Base-by-base conservation (phyloP, 92 coral and sea anemone species). In the Phenganax marumi region DNA sequence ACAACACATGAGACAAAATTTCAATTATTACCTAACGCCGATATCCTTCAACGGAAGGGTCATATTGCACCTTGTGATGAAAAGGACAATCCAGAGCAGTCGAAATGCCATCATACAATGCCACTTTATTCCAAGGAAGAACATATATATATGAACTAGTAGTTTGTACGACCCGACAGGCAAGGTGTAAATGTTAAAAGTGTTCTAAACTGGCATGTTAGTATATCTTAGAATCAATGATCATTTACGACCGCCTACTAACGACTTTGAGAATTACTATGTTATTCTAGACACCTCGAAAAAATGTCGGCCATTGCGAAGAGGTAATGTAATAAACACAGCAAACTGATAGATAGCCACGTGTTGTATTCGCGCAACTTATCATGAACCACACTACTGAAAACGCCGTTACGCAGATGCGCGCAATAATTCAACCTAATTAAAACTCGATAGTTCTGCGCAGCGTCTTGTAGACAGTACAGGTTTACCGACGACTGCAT, bases 31-130 rank as follows among this genome's bases (percentile, higher is more conserved):
- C 49, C 83, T 78, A 78, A 78, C 63, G 83, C 83, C 73, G 73
- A 61, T 78, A 78, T 78, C 83, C 83, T 78, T 78, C 83, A 78
- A 25, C 83, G 83, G 83, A 78, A 63, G 83, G 12, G 83, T 78
- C 83, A 78, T 78, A 78, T 78, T 78, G 72, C 83, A 78, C 57
- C 54, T 60, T 77, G 83, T 78, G 83, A 78, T 78, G 83, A 78
- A 71, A 78, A 78, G 71, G 14, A 78, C 73, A 61, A 63, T 78
- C 53, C 83, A 78, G 83, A 6, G 60, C 71, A 78, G 50, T 23
- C 73, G 60, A 63, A 63, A 49, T 33, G 43, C 43, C 2, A 33
- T 33, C 43, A 33, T 57, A 77, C 83, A 78, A 78, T 78, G 83
- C 72, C 77, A 50, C 60, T 72, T 50, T 72, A 72, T 72, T 46